A percentile compares a stretch with the other conserved stretches of the same genome.
Conservation (phyloP, 2,113 vertebrate genomes). For the Telmatochromis brichardi region DNA sequence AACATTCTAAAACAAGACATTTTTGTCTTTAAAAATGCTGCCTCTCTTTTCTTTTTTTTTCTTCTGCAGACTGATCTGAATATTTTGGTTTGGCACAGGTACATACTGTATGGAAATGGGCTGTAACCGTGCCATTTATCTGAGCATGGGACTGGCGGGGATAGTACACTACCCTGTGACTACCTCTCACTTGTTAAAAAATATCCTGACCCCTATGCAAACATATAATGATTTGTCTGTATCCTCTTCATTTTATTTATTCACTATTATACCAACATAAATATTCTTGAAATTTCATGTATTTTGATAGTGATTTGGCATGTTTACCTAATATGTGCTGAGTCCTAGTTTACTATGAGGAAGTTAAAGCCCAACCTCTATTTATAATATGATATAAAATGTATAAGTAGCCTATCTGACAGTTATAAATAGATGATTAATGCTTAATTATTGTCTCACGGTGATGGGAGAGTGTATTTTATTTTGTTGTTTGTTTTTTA, state of each 20-base stretch:
- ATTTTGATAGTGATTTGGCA: background rate
- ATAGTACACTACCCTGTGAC: background rate
- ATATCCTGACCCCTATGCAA: background rate
- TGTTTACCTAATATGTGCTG: background rate
- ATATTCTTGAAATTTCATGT: background rate
- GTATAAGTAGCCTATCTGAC: background rate
- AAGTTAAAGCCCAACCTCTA: background rate
- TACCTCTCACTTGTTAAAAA: background rate
- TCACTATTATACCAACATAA: background rate
- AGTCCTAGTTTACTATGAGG: background rate
- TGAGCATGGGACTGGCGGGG: background rate
- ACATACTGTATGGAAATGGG: background rate
- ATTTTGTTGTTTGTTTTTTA: background rate
- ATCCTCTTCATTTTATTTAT: background rate
- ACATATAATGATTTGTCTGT: background rate
- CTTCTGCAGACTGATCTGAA: background rate
- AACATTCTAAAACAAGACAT: background rate
- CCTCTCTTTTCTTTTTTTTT: background rate
- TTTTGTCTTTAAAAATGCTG: background rate
- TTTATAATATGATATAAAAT: background rate
- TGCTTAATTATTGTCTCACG: background rate
- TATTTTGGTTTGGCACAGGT: background rate
- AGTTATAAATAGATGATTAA: background rate
- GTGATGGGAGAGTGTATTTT: background rate
- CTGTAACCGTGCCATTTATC: background rate